These are phyloP conservation scores for Sebastes cheni DNA, from an alignment of 2,797 vertebrate species.

Conservation along the genomic window DNA sequence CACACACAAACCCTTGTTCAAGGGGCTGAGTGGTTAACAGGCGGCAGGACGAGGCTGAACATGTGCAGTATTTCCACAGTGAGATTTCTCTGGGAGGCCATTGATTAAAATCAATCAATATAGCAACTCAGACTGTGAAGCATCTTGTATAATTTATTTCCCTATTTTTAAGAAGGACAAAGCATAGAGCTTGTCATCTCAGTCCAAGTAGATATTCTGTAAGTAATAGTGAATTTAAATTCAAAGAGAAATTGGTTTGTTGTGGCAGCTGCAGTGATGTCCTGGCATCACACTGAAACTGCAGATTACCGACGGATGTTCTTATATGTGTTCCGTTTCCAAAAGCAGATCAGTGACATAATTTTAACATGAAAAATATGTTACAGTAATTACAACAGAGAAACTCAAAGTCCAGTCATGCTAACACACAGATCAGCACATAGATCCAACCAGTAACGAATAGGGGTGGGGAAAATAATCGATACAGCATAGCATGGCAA, in stretches of 20 bases:
- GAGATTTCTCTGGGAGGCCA: background rate
- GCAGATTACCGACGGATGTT: constrained; percentile 10
- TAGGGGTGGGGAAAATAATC: background rate
- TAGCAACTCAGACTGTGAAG: background rate
- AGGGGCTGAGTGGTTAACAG: background rate
- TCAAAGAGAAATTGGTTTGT: background rate
- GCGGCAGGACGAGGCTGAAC: background rate
- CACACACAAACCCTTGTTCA: background rate
- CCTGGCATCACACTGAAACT: constrained; percentile 8
- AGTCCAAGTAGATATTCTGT: background rate
- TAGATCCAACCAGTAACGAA: background rate
- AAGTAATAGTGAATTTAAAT: background rate
- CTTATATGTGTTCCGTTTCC: background rate
- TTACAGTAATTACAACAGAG: background rate
- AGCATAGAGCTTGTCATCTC: background rate
- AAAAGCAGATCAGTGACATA: background rate
- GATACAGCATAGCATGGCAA: too few species aligned
- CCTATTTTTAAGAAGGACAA: background rate
- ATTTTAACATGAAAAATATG: background rate
- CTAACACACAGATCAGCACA: background rate
- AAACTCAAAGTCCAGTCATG: background rate
- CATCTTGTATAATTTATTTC: background rate
- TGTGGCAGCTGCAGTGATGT: background rate
- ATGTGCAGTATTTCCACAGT: background rate
- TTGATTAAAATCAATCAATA: background rate